Evolutionary conservation across 1,140 invertebrate genomes (phyloP).

Genomic region (Cotesia vestalis): DNA sequence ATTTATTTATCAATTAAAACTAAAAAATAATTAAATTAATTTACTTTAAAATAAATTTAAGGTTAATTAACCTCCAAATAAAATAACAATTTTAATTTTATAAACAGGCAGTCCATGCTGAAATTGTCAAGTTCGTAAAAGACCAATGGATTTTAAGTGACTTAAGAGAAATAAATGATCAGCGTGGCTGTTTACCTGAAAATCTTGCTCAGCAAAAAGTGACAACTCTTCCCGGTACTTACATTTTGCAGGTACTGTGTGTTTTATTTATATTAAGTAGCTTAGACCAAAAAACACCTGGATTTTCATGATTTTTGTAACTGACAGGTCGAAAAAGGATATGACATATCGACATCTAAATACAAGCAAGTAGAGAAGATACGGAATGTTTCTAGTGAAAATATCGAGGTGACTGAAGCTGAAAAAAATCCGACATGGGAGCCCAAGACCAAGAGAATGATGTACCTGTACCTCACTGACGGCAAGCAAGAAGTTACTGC

Average conservation of each 20-base stretch:
- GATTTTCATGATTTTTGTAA: neutral
- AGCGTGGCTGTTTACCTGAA: conserved; percentile 64
- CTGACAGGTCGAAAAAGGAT: conserved; percentile 39
- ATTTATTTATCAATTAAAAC: conserved; percentile 2
- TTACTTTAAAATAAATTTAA: no score
- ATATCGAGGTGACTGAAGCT: conserved; percentile 64
- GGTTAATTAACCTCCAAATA: conserved; percentile 13
- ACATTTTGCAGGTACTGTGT: conserved; percentile 67
- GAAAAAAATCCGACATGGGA: conserved; percentile 60
- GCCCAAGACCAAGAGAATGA: conserved; percentile 69
- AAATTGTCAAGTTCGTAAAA: conserved; percentile 47
- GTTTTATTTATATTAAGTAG: neutral
- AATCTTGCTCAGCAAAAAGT: conserved; percentile 58
- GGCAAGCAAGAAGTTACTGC: conserved; percentile 75
- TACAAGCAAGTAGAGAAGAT: conserved; percentile 44
- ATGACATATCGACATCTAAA: conserved; percentile 43
- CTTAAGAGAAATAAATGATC: conserved; percentile 66
- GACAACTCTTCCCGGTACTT: conserved; percentile 63
- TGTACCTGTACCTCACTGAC: conserved; percentile 80
- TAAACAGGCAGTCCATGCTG: conserved; percentile 22
- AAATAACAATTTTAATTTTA: neutral
- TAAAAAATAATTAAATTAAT: no score
- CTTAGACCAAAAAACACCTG: neutral
- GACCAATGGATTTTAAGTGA: conserved; percentile 71
- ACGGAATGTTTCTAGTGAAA: conserved; percentile 66